Evolutionary conservation across 2,113 vertebrate species (phyloP).

Genomic region (Cephalopholis sonnerati): DNA sequence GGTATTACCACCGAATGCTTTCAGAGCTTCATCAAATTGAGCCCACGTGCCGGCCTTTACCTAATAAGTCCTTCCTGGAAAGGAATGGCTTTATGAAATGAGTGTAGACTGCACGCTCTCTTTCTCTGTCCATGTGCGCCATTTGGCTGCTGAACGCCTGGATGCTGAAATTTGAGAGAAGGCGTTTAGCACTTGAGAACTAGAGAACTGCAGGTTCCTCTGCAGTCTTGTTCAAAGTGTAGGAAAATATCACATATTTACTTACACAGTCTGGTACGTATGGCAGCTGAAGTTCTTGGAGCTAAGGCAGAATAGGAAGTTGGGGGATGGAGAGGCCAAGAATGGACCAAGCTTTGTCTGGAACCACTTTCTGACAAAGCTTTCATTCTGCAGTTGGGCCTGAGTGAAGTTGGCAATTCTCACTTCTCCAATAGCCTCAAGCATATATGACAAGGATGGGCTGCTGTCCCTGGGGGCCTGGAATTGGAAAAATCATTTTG

Average conservation of each 20-base stretch:
- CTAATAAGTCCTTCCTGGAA: slow-evolving; percentile 48
- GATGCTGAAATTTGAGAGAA: slow-evolving; percentile 55
- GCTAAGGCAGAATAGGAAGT: slow-evolving; percentile 66
- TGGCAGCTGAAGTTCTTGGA: slow-evolving; percentile 71
- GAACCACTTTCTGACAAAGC: no score
- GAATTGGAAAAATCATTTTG: no score
- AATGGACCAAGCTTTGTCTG: no score
- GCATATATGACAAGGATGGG: no score
- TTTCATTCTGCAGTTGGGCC: no score
- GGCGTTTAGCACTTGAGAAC: not conserved
- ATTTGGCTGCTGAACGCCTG: slow-evolving; percentile 47
- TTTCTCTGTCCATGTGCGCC: slow-evolving; percentile 41
- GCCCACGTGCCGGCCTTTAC: slow-evolving; percentile 31
- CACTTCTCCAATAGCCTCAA: no score
- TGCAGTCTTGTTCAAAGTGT: not conserved
- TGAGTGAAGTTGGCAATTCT: no score
- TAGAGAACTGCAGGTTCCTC: not conserved
- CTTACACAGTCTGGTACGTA: slow-evolving; percentile 64
- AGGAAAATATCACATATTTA: not conserved
- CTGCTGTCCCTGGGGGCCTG: no score
- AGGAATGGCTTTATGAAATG: slow-evolving; percentile 72
- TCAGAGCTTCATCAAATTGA: not conserved
- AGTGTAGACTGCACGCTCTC: slow-evolving; percentile 46
- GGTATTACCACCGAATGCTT: no score
- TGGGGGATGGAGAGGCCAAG: slow-evolving; percentile 13